Evolutionary conservation across 2,888 invertebrate genomes (phyloP), one percentile per base, ranked within the genome.

Genomic region (Papilio demoleus): DNA sequence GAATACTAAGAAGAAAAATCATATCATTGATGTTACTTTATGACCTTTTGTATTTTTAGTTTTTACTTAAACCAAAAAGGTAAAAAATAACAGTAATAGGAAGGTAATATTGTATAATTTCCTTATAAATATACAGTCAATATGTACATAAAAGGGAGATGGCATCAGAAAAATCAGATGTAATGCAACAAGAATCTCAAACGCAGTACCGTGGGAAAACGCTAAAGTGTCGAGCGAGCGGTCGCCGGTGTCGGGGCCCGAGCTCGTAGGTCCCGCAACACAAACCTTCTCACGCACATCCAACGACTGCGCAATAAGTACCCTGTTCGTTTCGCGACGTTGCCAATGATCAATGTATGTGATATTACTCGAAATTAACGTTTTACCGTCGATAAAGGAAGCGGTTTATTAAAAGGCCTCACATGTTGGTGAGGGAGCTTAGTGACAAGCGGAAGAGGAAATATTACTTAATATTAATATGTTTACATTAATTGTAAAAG

Each of bases 171-270:
- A 64, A 61, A 60, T 66, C 66, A 47, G 47, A 60, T 66, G 66
- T 60, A 59, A 66, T 59, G 45, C 50, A 14, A 17, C 40, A 62
- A 42, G 66, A 62, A 62, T 62, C 67, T 62, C 31, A 53, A 64
- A 63, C 63, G 58, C 24, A 58, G 60, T 50, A 67, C 34, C 68
- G 68, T 68, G 68, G 68, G 68, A 68, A 68, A 68, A 68, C 50
- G 42, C 60, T 31, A 27, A 61, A 60, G 31, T 17, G 36, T 31
- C 27, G 27, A 27, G 22, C 47, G 19, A 22, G 31, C 58, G 22
- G n/a, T 40, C 67, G 60, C 61, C 14, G 34, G 60, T 47, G 27
- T 53, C 47, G 61, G 17, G 34, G 60, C 36, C n/a, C 17, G 47
- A 17, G 60, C 11, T 50, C 60, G 66, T 47, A 58, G 27, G 63